Evolutionary conservation across 2,888 invertebrate species (phyloP).

Genomic region (Odontocolon sp.): DNA sequence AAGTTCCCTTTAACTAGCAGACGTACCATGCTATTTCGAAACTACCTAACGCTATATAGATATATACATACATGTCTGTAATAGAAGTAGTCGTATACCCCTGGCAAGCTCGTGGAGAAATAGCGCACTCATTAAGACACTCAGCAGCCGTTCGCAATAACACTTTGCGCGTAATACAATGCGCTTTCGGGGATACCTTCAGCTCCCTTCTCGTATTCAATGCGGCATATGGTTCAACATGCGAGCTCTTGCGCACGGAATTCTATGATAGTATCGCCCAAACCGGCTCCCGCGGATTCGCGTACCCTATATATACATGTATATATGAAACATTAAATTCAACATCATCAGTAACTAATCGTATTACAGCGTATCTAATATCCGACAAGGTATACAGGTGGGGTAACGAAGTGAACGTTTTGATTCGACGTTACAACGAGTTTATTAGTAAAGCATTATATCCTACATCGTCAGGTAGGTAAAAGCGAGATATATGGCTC

Average conservation of each 20-base stretch:
- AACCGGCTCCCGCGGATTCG: slow-evolving; percentile 34
- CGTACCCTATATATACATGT: no score
- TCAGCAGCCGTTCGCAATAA: slow-evolving; percentile 39
- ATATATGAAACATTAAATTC: no score
- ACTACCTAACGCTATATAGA: no score
- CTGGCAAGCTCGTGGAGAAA: background rate
- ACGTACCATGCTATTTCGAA: background rate
- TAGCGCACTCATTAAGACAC: slow-evolving; percentile 20
- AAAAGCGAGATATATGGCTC: no score
- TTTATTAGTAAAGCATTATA: no score
- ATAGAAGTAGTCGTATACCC: slow-evolving; percentile 3
- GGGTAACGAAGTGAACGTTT: no score
- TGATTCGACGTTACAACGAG: no score
- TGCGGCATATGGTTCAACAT: slow-evolving; percentile 59
- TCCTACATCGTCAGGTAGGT: no score
- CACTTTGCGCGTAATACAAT: slow-evolving; percentile 30
- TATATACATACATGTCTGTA: no score
- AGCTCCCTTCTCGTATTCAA: slow-evolving; percentile 48
- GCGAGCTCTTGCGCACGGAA: slow-evolving; percentile 47
- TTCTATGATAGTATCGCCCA: slow-evolving; percentile 37
- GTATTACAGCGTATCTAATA: no score
- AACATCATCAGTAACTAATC: no score
- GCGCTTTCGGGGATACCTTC: slow-evolving; percentile 28
- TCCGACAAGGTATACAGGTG: no score
- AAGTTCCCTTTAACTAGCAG: background rate